These are phyloP conservation scores for Trididemnum clinides DNA, from an alignment of 23 tunicate species.

Conservation along the genomic window DNA sequence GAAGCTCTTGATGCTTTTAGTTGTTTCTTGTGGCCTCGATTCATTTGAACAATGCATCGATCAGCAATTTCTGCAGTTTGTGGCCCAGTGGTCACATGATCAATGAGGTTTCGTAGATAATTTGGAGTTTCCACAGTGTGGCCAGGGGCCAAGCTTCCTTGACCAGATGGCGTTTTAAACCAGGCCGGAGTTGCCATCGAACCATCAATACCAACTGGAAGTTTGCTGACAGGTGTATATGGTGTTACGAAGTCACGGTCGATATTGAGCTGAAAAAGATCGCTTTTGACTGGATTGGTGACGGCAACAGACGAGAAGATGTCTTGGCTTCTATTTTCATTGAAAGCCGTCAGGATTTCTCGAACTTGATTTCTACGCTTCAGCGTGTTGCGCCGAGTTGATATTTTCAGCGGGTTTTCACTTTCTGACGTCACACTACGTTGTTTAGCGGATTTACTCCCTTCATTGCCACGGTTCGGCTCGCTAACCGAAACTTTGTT, in stretches of 20 bases:
- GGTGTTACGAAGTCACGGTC: neutral
- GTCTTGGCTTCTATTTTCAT: neutral
- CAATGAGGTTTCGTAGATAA: too few species aligned
- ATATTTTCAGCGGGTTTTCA: neutral
- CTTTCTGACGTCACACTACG: too few species aligned
- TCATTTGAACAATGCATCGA: conserved; percentile 17
- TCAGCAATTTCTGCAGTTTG: neutral
- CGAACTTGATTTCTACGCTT: conserved; percentile 40
- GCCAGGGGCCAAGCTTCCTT: neutral
- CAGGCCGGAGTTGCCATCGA: neutral
- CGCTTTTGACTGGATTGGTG: neutral
- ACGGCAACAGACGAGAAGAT: neutral
- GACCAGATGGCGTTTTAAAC: neutral
- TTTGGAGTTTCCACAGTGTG: neutral
- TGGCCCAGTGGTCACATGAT: neutral
- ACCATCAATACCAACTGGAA: neutral
- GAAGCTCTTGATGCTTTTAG: neutral
- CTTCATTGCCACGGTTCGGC: too few species aligned
- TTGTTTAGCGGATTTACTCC: too few species aligned
- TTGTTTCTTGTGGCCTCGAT: neutral
- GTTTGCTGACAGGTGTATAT: conserved; percentile 23
- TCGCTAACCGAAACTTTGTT: too few species aligned
- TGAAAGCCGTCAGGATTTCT: neutral
- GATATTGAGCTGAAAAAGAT: neutral
- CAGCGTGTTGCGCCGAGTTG: conserved; percentile 36